These are phyloP conservation scores for Cynodonichthys magdalenae DNA, from an alignment of 2,797 vertebrate genomes.

Conservation along the genomic window DNA sequence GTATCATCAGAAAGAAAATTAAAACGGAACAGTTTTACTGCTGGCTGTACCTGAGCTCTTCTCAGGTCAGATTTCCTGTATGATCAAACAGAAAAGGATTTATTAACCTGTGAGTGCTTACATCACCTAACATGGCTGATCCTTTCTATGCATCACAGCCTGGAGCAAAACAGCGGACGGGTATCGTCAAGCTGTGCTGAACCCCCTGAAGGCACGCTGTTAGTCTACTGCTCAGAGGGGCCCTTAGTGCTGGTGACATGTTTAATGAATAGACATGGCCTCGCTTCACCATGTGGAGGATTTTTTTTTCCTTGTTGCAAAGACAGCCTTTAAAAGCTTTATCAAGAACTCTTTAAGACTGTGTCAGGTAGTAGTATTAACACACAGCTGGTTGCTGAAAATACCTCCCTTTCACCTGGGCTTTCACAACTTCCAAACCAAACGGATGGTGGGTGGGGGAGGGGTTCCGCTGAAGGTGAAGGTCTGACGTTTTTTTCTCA, in stretches of 20 bases:
- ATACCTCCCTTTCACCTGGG: slow-evolving; percentile 20
- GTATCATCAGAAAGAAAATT: not conserved
- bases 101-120: slow-evolving; percentile 57
- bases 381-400: slow-evolving; percentile 45
- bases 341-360: slow-evolving; percentile 66
- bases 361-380: slow-evolving; percentile 34
- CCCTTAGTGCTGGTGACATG: slow-evolving; percentile 89
- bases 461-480: slow-evolving; percentile 1
- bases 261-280: slow-evolving; percentile 91
- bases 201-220: slow-evolving; percentile 76
- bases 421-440: slow-evolving; percentile 11
- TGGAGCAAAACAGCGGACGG: slow-evolving; percentile 63
- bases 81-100: slow-evolving; percentile 65
- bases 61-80: slow-evolving; percentile 39
- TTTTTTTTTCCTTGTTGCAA: slow-evolving; percentile 72
- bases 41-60: not conserved
- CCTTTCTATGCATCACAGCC: slow-evolving; percentile 69
- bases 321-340: slow-evolving; percentile 85
- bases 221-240: slow-evolving; percentile 83
- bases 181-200: slow-evolving; percentile 52
- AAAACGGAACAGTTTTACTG: too few relatives aligned
- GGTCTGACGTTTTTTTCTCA: slow-evolving; percentile 24
- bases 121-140: slow-evolving; percentile 70
- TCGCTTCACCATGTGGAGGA: slow-evolving; percentile 59
- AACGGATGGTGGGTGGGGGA: not conserved